Evolutionary conservation across 2,888 invertebrate genomes (phyloP), one percentile per base, ranked within the genome.

Genomic region (Scaptomyza parva): DNA sequence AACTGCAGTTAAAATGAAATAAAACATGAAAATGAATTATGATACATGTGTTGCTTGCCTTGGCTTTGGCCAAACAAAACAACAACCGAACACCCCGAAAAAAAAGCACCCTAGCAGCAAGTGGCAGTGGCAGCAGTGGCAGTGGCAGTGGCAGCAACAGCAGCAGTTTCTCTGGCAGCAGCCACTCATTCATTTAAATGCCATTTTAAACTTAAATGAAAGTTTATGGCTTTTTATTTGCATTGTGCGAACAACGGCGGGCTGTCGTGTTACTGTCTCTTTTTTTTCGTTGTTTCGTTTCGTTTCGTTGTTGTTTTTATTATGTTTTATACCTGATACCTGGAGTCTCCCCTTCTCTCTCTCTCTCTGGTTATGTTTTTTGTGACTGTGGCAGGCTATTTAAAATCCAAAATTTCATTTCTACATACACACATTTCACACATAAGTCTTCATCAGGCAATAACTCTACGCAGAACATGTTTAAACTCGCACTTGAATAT

Each of bases 181-280:
- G 77, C 65, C 78, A 82, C 87, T 89, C 90, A 87, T 90, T 90
- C 89, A 89, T 89, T 89, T 89, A 88, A 88, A 88, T 89, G 89
- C 80, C 89, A 85, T 90, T 90, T 89, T 89, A 88, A 89, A 88
- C 86, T 88, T 84, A 89, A 90, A 90, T 90, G 81, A 89, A 89
- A 89, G 84, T 88, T 88, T 82, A 88, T 88, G 88, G 78, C 76
- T 79, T 81, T 87, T 80, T 87, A 81, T 79, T 82, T 80, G 83
- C 82, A 82, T 76, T 77, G 61, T 76, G 64, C 68, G 73, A 57
- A 55, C 40, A 35, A 35, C 53, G 60, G 30, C 14, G 50, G 50
- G 35, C 55, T 60, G 51, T 55, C 39, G 48, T 62, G 39, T 51
- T 61, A 40, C 40, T n/a, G n/a, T 47, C 20, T 14, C 54, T 44